Conservation (phyloP, 2,113 vertebrate species). For the Otis tarda region DNA sequence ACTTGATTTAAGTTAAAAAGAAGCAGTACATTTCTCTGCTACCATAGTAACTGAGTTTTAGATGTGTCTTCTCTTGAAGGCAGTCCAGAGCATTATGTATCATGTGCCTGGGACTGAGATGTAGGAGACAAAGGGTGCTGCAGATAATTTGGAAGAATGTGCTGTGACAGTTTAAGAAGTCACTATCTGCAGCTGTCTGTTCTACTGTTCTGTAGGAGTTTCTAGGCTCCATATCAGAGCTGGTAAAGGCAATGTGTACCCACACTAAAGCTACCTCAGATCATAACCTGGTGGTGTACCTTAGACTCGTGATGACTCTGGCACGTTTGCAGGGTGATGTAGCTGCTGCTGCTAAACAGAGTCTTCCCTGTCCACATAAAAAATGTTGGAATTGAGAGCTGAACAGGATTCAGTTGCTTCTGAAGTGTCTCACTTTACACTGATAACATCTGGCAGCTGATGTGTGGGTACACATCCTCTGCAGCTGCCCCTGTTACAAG, state of each 20-base stretch:
- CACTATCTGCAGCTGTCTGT: neutral
- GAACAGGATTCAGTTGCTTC: neutral
- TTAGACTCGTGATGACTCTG: neutral
- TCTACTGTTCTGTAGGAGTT: neutral
- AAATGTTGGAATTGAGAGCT: neutral
- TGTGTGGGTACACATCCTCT: neutral
- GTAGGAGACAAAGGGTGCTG: neutral
- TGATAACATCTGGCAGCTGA: neutral
- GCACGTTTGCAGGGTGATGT: neutral
- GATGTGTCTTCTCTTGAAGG: neutral
- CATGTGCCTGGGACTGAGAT: neutral
- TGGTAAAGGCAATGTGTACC: neutral
- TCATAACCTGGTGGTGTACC: neutral
- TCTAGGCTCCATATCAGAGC: neutral
- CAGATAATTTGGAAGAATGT: neutral
- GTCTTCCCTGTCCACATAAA: neutral
- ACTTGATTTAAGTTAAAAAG: neutral
- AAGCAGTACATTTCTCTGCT: neutral
- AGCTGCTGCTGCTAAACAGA: neutral
- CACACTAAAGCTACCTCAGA: neutral
- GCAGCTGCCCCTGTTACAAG: neutral
- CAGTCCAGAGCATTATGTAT: neutral
- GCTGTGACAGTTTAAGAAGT: neutral
- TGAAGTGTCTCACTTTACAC: neutral
- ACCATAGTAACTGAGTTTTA: constrained; percentile 2